Percentiles rank a stretch among this genome's conserved stretches.
Evolutionary conservation across 2,888 invertebrate species (phyloP).

Genomic region (Amphipoea oculea): DNA sequence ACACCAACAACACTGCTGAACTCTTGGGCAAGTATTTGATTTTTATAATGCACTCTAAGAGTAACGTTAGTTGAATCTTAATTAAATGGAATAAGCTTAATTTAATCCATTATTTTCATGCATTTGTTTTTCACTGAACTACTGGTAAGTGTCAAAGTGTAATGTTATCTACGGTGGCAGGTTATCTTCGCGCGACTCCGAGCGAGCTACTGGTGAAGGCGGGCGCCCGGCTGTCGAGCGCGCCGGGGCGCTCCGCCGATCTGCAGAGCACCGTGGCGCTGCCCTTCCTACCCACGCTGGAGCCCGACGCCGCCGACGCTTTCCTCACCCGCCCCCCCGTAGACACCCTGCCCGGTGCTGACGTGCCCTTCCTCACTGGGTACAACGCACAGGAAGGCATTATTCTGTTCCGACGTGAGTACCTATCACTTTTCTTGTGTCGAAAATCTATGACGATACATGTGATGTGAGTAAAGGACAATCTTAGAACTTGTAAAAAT

Average conservation of each 20-base stretch:
- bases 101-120: neutral
- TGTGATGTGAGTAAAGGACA: neutral
- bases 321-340: slow-evolving; percentile 90
- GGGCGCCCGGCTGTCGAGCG: slow-evolving; percentile 87
- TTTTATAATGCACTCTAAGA: neutral
- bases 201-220: slow-evolving; percentile 91
- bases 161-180: slow-evolving; percentile 65
- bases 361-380: slow-evolving; percentile 92
- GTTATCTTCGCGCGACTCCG: slow-evolving; percentile 90
- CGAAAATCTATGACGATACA: neutral
- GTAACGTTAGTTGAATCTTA: neutral
- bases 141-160: neutral
- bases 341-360: slow-evolving; percentile 86
- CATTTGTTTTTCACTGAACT: neutral
- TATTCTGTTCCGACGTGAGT: slow-evolving; percentile 91
- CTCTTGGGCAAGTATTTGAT: slow-evolving; percentile 81
- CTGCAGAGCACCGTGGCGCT: slow-evolving; percentile 91
- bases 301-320: slow-evolving; percentile 81
- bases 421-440: neutral
- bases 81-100: neutral
- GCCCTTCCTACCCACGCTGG: slow-evolving; percentile 91
- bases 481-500: neutral
- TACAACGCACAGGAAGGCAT: slow-evolving; percentile 92
- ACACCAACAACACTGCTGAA: slow-evolving; percentile 90
- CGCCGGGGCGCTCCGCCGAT: slow-evolving; percentile 83